phyloP scores from a whole-genome alignment of 2,113 vertebrate genomes.

The Sardina pilchardus region DNA sequence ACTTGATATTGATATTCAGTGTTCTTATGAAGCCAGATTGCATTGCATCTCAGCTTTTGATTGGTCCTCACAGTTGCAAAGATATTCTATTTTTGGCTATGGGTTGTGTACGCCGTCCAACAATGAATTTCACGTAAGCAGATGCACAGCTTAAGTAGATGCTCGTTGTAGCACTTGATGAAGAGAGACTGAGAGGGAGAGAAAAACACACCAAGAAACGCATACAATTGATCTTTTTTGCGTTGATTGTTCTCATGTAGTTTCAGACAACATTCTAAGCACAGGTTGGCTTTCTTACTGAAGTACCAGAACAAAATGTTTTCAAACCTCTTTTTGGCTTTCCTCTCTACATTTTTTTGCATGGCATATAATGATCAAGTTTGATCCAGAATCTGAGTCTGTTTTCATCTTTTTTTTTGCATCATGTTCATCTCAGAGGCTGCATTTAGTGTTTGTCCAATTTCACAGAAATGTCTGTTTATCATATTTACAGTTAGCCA shows the following conservation, averaged over 20 bases:
- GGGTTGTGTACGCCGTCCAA: not conserved
- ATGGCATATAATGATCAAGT: not conserved
- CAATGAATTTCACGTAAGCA: not conserved
- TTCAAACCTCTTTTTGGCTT: not conserved
- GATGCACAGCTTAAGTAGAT: not conserved
- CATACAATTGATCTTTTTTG: not conserved
- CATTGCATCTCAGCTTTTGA: not conserved
- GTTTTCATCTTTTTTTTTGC: not conserved
- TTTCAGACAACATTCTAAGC: not conserved
- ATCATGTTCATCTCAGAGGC: not conserved
- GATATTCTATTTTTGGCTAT: not conserved
- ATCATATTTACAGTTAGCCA: slow-evolving; percentile 24
- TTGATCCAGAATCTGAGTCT: not conserved
- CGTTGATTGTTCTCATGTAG: not conserved
- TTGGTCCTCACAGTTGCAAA: not conserved
- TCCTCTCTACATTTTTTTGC: not conserved
- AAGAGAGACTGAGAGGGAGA: not conserved
- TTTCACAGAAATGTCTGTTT: slow-evolving; percentile 9
- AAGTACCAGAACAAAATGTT: not conserved
- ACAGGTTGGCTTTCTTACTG: not conserved
- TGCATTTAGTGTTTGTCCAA: slow-evolving; percentile 17
- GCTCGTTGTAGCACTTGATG: not conserved
- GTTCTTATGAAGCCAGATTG: not conserved
- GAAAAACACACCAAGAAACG: not conserved
- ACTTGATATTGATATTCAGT: not conserved